A percentile compares a stretch with the other conserved stretches of the same genome.
Evolutionary conservation across 2,113 vertebrate genomes (phyloP).

Genomic region (Oriolus oriolus): DNA sequence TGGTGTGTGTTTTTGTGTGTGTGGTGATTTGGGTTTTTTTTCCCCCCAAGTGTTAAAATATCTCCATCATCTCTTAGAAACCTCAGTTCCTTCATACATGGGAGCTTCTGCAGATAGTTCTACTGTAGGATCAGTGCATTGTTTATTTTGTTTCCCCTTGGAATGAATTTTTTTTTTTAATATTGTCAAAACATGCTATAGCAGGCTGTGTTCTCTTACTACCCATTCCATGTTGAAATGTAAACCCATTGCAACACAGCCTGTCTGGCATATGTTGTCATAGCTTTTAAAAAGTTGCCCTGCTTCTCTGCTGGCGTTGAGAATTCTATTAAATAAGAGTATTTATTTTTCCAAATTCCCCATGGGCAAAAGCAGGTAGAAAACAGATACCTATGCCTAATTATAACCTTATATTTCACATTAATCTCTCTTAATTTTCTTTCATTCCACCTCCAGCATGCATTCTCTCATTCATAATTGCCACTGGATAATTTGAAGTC

Average conservation of each 20-base stretch:
- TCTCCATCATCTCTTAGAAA: background rate
- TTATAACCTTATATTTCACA: constrained; percentile 53
- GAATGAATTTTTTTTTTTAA: background rate
- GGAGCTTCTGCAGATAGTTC: background rate
- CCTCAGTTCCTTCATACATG: background rate
- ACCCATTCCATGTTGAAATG: background rate
- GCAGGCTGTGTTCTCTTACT: constrained; percentile 16
- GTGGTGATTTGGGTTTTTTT: background rate
- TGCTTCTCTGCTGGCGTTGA: constrained; percentile 35
- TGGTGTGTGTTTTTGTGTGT: background rate
- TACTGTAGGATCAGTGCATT: background rate
- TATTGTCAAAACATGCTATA: constrained; percentile 24
- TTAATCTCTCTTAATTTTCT: constrained; percentile 63
- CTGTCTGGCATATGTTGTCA: constrained; percentile 27
- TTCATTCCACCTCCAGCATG: constrained; percentile 20
- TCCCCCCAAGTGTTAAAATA: background rate
- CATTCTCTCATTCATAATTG: constrained; percentile 55
- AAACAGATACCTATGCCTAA: constrained; percentile 60
- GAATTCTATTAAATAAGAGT: constrained; percentile 49
- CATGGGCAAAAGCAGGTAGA: constrained; percentile 45
- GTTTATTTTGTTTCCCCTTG: background rate
- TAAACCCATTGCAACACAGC: constrained; percentile 45
- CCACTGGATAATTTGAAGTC: constrained; percentile 43
- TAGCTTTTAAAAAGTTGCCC: constrained; percentile 20
- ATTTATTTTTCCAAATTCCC: constrained; percentile 57